Percentiles rank a stretch among this genome's conserved stretches.
phyloP scores from a whole-genome alignment of 2,888 invertebrate genomes.

The Rhaphigaster nebulosa region DNA sequence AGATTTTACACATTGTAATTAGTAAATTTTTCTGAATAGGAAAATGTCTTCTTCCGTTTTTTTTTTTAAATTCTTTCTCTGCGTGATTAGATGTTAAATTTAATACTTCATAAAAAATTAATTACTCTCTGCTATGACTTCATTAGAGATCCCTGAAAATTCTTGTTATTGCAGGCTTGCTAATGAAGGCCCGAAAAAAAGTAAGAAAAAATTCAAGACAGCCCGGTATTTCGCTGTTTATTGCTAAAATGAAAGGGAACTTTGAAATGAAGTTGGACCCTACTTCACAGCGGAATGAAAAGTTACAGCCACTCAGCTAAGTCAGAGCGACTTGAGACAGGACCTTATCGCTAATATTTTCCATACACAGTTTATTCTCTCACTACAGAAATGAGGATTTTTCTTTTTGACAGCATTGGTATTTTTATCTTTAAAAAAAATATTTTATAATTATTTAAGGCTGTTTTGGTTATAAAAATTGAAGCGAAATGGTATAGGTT shows the following conservation, averaged over 20 bases:
- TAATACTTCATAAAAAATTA: background rate
- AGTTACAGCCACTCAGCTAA: background rate
- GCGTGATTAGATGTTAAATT: background rate
- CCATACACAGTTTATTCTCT: background rate
- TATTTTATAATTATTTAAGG: too few relatives aligned
- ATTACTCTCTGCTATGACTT: background rate
- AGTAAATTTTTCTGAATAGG: too few relatives aligned
- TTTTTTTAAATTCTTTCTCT: background rate
- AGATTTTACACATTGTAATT: too few relatives aligned
- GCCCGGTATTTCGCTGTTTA: background rate
- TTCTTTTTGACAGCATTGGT: too few relatives aligned
- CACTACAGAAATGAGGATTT: too few relatives aligned
- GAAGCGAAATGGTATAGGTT: too few relatives aligned
- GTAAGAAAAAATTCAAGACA: background rate
- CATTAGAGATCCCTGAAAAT: background rate
- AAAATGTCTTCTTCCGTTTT: too few relatives aligned
- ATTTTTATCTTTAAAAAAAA: too few relatives aligned
- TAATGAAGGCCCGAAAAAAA: background rate
- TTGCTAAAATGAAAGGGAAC: background rate
- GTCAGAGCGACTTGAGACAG: background rate
- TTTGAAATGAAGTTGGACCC: background rate
- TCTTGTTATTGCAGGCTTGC: background rate
- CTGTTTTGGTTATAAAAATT: too few relatives aligned
- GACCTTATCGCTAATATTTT: background rate
- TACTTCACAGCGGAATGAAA: background rate